A percentile compares a stretch with the other conserved stretches of the same genome.
phyloP scores from a whole-genome alignment of 2,797 vertebrate genomes.

The Thamnophis elegans region DNA sequence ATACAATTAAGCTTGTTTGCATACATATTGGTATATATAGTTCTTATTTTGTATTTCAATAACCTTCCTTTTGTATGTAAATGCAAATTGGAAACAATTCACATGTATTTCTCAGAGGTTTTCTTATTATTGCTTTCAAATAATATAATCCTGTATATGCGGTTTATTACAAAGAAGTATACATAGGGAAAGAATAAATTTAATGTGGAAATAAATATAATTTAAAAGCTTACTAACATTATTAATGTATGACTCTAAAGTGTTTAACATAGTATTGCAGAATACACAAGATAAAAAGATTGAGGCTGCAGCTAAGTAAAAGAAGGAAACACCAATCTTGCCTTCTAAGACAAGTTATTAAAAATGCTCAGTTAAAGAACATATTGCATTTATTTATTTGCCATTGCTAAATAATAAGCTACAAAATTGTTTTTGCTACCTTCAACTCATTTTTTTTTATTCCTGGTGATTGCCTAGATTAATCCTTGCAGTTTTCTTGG shows the following conservation, averaged over 20 bases:
- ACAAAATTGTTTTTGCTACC: not conserved
- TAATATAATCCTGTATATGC: not conserved
- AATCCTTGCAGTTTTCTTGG: not conserved
- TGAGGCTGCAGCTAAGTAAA: not conserved
- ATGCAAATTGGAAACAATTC: constrained; percentile 25
- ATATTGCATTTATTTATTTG: not conserved
- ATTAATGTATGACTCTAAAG: not conserved
- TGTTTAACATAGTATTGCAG: accelerated
- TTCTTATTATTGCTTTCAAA: constrained; percentile 28
- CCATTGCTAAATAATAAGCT: not conserved
- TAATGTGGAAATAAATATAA: not conserved
- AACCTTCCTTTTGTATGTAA: constrained; percentile 18
- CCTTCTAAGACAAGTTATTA: not conserved
- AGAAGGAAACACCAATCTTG: not conserved
- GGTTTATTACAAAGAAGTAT: not conserved
- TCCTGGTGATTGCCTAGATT: not conserved
- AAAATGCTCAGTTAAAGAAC: not conserved
- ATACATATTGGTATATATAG: not conserved
- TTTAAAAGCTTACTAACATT: not conserved
- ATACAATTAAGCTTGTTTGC: not conserved
- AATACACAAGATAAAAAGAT: not conserved
- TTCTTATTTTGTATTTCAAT: constrained; percentile 34
- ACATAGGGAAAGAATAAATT: not conserved
- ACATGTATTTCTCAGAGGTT: constrained; percentile 23
- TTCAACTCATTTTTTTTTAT: not conserved